Base-by-base conservation (phyloP, 2,888 invertebrate species). In the Philopedon plagiatum region DNA sequence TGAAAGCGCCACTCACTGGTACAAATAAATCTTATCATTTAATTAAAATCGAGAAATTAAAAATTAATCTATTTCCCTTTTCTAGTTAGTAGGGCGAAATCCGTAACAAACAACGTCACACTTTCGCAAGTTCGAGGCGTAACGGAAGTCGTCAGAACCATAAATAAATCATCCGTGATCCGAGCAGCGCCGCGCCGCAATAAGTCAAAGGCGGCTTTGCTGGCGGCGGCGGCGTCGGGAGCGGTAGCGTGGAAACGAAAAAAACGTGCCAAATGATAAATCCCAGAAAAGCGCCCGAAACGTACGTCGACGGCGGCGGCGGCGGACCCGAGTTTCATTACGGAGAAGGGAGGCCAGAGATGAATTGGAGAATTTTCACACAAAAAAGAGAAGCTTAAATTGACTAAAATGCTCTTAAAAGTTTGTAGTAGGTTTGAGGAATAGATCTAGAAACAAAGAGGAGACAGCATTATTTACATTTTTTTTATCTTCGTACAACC, bases 171-270 rank as follows among this genome's bases (percentile, higher is more conserved):
- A 73, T 68, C 64, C 49, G 73, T 58, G 73, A 65, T 69, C 29
- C 41, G 39, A 19, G 64, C 61, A 15, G 62, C 60, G 57, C 73
- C 70, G 62, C 65, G 65, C 61, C 71, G 65, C 57, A 58, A 73
- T 73, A 73, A 73, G 73, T 73, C 73, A 73, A 73, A 73, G 73
- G 64, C 73, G 73, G 73, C 64, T 68, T 73, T 67, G 68, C 64
- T 44, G 64, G 19, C 49, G 60, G 51, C 49, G 32, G 56, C 62
- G 44, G 29, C 69, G 56, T 62, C 41, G 18, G 51, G 44, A 49
- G 69, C 41, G 18, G 51, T 44, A 49, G 41, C 34, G 63, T 39
- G 70, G 64, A 70, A 70, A 70, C 56, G 32, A 49, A 72, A 72
- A 66, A 68, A 68, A 73, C 58, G 68, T 63, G 64, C 60, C 73